phyloP scores from a whole-genome alignment of 2,888 invertebrate genomes.

The Schizotus pectinicornis region DNA sequence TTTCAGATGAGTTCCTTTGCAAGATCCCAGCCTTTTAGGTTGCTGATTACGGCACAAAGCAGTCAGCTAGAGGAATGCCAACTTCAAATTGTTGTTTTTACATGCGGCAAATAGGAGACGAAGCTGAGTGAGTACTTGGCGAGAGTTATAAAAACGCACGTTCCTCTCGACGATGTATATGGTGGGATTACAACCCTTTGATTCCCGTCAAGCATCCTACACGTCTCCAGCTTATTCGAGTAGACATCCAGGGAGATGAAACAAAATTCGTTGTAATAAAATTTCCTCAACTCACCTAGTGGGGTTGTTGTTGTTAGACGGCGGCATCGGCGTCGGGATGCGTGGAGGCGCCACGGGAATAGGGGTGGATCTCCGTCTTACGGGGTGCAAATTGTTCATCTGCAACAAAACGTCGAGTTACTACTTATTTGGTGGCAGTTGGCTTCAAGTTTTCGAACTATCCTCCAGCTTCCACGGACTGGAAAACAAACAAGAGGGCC shows the following conservation, averaged over 20 bases:
- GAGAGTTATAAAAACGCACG: too few species aligned
- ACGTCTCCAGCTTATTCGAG: too few species aligned
- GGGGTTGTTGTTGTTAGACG: conserved; percentile 58
- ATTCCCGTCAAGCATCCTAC: background rate
- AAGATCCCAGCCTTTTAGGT: conserved; percentile 13
- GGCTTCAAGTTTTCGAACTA: conserved; percentile 5
- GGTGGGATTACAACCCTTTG: conserved; percentile 1
- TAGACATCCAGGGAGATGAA: background rate
- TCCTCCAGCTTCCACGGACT: conserved; percentile 1
- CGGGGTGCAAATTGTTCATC: conserved; percentile 32
- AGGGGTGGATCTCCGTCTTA: conserved; percentile 52
- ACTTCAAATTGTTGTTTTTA: conserved; percentile 5
- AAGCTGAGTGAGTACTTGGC: too few species aligned
- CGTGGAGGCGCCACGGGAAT: conserved; percentile 64
- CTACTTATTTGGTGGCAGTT: background rate
- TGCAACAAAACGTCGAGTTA: conserved; percentile 30
- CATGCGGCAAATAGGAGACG: conserved; percentile 7
- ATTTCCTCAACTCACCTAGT: conserved; percentile 54
- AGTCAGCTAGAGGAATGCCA: background rate
- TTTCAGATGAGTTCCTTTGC: conserved; percentile 20
- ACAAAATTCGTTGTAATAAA: conserved; percentile 11
- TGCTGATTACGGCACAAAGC: conserved; percentile 16
- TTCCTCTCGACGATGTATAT: background rate
- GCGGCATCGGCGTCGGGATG: conserved; percentile 65
- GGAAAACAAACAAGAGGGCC: conserved; percentile 22